Percentiles rank a stretch among this genome's conserved stretches.
phyloP scores from a whole-genome alignment of 2,797 vertebrate species.

The Schizopygopsis pylzovi region DNA sequence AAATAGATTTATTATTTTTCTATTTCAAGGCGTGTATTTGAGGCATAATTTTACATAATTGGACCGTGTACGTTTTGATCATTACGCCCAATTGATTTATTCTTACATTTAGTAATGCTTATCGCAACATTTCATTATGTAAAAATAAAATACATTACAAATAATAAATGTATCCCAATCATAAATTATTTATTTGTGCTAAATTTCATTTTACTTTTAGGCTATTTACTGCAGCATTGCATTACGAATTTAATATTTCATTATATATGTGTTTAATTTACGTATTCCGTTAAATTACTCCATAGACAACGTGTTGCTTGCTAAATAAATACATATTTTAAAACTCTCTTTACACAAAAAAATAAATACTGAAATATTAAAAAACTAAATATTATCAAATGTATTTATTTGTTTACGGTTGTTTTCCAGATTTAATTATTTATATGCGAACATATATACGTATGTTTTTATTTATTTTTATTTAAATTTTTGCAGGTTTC shows the following conservation, averaged over 20 bases:
- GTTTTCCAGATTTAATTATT: not conserved
- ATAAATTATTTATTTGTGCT: no score
- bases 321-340: not conserved
- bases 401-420: not conserved
- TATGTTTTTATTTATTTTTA: not conserved
- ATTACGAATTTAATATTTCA: not conserved
- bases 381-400: not conserved
- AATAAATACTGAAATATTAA: not conserved
- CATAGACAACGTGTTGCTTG: not conserved
- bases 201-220: not conserved
- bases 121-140: not conserved
- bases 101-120: not conserved
- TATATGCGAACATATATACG: not conserved
- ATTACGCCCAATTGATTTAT: not conserved
- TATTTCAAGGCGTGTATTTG: not conserved
- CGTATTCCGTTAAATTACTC: not conserved
- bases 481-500: not conserved
- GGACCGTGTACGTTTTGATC: not conserved
- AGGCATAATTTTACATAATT: not conserved
- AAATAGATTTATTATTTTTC: not conserved
- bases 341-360: not conserved
- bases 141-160: not conserved
- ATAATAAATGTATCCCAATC: not conserved
- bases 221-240: not conserved
- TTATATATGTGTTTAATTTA: not conserved